These are phyloP conservation scores for Araneus ventricosus DNA, from an alignment of 1,140 invertebrate species.

Conservation along the genomic window DNA sequence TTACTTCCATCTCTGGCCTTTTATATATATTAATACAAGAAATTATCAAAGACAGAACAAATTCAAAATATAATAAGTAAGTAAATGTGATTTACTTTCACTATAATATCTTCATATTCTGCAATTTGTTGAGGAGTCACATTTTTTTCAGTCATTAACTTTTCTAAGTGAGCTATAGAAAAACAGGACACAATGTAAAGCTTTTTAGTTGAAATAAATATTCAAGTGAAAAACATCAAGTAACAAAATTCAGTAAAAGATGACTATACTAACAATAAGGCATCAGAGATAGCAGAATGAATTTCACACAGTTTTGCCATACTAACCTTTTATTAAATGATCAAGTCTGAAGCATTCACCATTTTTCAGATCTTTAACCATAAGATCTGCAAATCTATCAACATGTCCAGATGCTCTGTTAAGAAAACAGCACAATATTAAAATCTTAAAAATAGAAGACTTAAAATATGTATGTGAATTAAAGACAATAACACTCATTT, in stretches of 20 bases:
- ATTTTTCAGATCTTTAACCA: conserved; percentile 98
- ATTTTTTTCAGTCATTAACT: conserved; percentile 92
- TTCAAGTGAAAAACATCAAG: not conserved
- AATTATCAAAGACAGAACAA: too few relatives aligned
- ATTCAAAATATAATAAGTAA: too few relatives aligned
- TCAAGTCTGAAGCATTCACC: conserved; percentile 98
- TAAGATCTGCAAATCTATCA: conserved; percentile 98
- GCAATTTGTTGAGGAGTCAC: conserved; percentile 85
- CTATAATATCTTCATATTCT: conserved; percentile 89
- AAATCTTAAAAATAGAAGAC: not conserved
- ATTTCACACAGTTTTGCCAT: not conserved
- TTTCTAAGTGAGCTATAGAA: conserved; percentile 89
- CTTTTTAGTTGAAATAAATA: not conserved
- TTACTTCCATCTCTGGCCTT: too few relatives aligned
- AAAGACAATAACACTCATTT: too few relatives aligned
- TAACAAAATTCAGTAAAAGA: not conserved
- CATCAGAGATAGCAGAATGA: not conserved
- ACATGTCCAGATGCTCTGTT: conserved; percentile 97
- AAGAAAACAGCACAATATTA: conserved; percentile 58
- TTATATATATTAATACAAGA: too few relatives aligned
- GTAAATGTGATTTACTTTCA: conserved; percentile 82
- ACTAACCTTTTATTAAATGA: conserved; percentile 94
- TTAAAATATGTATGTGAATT: too few relatives aligned
- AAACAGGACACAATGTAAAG: not conserved
- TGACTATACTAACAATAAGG: too few relatives aligned